Evolutionary conservation across 1,140 invertebrate species (phyloP), one percentile per base, ranked within the genome.

Genomic region (Centruroides sculpturatus): DNA sequence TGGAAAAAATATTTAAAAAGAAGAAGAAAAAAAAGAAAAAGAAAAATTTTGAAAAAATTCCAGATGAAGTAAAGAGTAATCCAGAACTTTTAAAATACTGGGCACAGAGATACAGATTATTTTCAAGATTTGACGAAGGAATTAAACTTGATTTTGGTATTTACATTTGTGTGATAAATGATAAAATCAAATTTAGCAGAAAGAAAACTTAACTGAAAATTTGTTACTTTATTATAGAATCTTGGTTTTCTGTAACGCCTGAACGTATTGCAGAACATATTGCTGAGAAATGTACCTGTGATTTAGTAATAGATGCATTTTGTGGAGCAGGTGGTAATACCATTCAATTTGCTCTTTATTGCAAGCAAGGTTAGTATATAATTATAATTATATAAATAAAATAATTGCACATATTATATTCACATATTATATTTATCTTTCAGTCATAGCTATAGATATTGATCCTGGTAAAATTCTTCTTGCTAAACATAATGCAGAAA

Each of bases 201-300:
- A 5, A 57, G n/a, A n/a, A n/a, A n/a, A 57, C 3, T 47, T 47
- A n/a, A 59, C 46, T 5, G 10, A 41, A 41, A 41, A 41, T 41
- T 6, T 48, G 52, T 61, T 58, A 53, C 53, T 60, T 52, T 53
- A 35, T 66, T 69, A 49, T 69, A 81, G 93, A 97, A 75, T 92
- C 91, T 68, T 99, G 97, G 96, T 99, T 92, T 78, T 98, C 93
- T 8, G 95, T 98, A 3, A 99, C 96, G 0, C 95, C 95, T 0
- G 96, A 99, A 78, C 82, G 84, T 70, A 87, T 99, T 57, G 94
- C 93, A 35, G 77, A 81, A 57, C 87, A 98, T 71, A 87, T 94
- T 65, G 94, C 96, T 1, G 77, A 85, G 63, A 80, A 77, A 54
- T 72, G 76, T 48, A 63, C 83, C 47, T 73, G 72, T 71, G 60